Conservation (phyloP, 1,140 invertebrate species). For the Diabrotica undecimpunctata region DNA sequence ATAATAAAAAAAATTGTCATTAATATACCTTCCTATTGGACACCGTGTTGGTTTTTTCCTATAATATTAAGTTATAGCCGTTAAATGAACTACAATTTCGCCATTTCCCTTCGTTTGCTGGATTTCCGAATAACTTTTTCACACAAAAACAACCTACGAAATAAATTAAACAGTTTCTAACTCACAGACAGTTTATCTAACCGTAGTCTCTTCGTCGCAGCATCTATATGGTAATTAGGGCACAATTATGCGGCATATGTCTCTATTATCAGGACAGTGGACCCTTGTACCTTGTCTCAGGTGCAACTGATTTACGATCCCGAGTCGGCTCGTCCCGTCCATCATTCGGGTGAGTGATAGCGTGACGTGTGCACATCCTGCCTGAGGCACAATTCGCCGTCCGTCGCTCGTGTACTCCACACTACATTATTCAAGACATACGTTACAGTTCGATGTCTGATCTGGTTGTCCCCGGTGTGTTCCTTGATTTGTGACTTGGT, state of each 20-base stretch:
- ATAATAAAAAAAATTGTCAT: too few species aligned
- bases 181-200: too few species aligned
- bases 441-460: conserved; percentile 12
- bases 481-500: conserved; percentile 16
- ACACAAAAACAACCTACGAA: too few species aligned
- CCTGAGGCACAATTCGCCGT: too few species aligned
- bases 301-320: conserved; percentile 36
- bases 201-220: background rate
- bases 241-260: conserved; percentile 38
- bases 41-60: too few species aligned
- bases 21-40: too few species aligned
- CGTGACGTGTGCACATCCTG: conserved; percentile 29
- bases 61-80: too few species aligned
- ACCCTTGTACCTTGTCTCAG: conserved; percentile 37
- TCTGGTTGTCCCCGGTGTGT: background rate
- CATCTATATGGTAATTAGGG: conserved; percentile 31
- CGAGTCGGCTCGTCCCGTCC: conserved; percentile 25
- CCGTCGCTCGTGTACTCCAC: conserved; percentile 5
- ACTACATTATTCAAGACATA: conserved; percentile 26
- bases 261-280: conserved; percentile 38
- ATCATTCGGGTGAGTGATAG: conserved; percentile 31
- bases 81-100: too few species aligned
- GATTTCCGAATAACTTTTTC: too few species aligned
- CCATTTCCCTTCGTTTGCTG: too few species aligned
- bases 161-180: too few species aligned